Conservation (phyloP, 1,140 invertebrate species). For the Anadara kagoshimensis region DNA sequence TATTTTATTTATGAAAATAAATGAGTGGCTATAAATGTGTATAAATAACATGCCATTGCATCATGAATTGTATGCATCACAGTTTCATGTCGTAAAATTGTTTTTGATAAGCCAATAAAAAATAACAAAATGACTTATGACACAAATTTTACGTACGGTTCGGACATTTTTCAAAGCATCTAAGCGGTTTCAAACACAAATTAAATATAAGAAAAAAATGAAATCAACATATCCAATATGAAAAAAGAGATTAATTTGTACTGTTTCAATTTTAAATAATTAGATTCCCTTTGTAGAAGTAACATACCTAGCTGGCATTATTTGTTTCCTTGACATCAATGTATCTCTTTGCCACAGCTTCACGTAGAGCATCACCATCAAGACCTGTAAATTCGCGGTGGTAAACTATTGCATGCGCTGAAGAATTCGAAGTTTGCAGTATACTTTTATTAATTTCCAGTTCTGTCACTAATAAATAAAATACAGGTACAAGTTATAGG, state of each 20-base stretch:
- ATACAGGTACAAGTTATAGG: background rate
- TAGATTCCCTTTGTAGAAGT: background rate
- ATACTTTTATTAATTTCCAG: constrained; percentile 54
- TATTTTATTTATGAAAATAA: too few species aligned
- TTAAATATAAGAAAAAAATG: too few species aligned
- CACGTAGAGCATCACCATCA: constrained; percentile 22
- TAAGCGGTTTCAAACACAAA: too few species aligned
- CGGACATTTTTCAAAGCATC: too few species aligned
- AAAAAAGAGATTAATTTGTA: background rate
- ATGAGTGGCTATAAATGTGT: too few species aligned
- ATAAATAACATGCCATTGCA: too few species aligned
- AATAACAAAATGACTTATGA: too few species aligned
- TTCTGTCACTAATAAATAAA: constrained; percentile 55
- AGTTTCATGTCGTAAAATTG: too few species aligned
- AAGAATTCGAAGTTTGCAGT: constrained; percentile 33
- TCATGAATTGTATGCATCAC: too few species aligned
- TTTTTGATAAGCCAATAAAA: too few species aligned
- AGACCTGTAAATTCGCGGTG: constrained; percentile 45
- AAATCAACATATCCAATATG: background rate
- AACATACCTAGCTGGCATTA: constrained; percentile 46
- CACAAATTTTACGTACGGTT: too few species aligned
- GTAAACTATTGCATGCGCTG: constrained; percentile 49
- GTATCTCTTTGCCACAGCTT: constrained; percentile 44
- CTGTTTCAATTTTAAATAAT: background rate
- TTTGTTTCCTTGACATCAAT: constrained; percentile 45